Evolutionary conservation across 2,888 invertebrate species (phyloP), one percentile per base, ranked within the genome.

Genomic region (Pheosia gnoma): DNA sequence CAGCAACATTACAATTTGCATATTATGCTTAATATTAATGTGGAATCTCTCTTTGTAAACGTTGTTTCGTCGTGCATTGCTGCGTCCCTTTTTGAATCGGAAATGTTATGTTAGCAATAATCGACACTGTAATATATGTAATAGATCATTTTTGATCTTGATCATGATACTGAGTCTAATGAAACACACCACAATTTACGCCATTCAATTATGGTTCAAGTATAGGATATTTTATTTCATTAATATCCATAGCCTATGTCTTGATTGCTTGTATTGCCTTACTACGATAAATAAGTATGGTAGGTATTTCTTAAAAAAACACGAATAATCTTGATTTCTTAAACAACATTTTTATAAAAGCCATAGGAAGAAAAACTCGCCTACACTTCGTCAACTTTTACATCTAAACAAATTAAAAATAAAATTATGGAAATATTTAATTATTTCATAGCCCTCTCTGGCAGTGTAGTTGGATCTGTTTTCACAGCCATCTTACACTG

Each of bases 401-500:
- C 25, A 25, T 25, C 25, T 25, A 25, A 25, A 1, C 25, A 25
- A 25, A 2, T 43, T 43, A 9, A 43, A 8, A 43, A 8, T 43
- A 47, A 47, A 10, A 47, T 9, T 49, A n/a, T n/a, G 13, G 4
- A 37, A 38, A n/a, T 36, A 53, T 37, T 47, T n/a, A 52, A 25
- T 52, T 7, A 52, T 3, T 52, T 52, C 8, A 9, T n/a, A 85
- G 11, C 4, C 9, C 6, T 47, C 47, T 47, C 47, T n/a, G 4
- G 11, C 47, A 54, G 38, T 54, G 38, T 56, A 11, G 75, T 82
- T 0, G 88, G 89, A 9, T 86, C 80, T 36, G 75, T 87, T 70
- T 86, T 86, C 41, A 83, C 58, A 0, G 86, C 80, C 74, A 83
- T 81, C 73, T 84, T 84, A 52, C 90, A 78, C 66, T 93, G 92